phyloP scores from a whole-genome alignment of 1,140 invertebrate genomes.

The Acyrthosiphon pisum region DNA sequence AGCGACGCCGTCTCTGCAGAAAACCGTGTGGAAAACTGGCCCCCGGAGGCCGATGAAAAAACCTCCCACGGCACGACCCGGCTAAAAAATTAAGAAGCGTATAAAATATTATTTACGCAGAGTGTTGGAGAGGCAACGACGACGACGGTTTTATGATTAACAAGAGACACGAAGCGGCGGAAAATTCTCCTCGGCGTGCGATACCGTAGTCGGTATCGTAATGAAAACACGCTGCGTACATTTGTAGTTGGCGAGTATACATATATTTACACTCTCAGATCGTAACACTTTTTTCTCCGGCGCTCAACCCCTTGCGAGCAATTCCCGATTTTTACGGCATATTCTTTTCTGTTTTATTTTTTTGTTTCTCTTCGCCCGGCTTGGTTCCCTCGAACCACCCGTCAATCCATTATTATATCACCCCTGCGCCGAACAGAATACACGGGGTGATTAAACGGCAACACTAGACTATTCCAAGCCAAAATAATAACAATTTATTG shows the following conservation, averaged over 20 bases:
- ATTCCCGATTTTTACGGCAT: conserved; percentile 34
- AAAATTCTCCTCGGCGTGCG: background rate
- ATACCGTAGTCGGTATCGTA: background rate
- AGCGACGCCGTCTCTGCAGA: background rate
- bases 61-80: background rate
- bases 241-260: background rate
- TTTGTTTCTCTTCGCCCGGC: background rate
- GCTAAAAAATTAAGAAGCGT: conserved; percentile 22
- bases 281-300: conserved; percentile 19
- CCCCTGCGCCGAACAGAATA: background rate
- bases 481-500: background rate
- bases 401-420: background rate
- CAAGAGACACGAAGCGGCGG: background rate
- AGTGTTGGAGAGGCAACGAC: background rate
- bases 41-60: conserved; percentile 47
- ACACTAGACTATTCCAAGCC: background rate
- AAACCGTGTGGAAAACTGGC: conserved; percentile 48
- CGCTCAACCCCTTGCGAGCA: conserved; percentile 41
- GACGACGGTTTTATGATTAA: conserved; percentile 49
- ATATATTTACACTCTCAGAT: background rate
- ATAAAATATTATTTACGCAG: background rate
- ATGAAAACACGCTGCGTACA: conserved; percentile 17
- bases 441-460: background rate
- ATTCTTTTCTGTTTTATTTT: background rate
- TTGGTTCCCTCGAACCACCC: background rate